Evolutionary conservation across 2,113 vertebrate genomes (phyloP).

Genomic region (Perognathus longimembris): DNA sequence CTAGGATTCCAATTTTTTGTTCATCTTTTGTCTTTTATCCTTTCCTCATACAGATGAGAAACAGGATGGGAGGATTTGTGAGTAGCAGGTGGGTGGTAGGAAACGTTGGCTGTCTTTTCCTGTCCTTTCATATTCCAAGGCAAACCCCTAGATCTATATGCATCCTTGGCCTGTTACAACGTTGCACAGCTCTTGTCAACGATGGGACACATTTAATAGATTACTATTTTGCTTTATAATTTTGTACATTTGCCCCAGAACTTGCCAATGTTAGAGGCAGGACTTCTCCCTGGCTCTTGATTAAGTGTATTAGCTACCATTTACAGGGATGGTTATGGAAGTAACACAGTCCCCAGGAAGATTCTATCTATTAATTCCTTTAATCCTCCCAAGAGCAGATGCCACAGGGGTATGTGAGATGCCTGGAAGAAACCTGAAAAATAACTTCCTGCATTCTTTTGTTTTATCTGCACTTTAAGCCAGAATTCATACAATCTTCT

Average conservation of each 20-base stretch:
- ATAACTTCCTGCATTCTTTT: background rate
- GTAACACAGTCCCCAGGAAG: background rate
- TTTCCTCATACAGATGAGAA: background rate
- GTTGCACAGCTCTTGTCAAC: background rate
- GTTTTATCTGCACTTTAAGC: background rate
- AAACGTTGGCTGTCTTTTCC: background rate
- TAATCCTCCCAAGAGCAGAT: background rate
- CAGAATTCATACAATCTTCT: background rate
- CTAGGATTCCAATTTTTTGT: background rate
- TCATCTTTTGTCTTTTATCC: no score
- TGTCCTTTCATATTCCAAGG: background rate
- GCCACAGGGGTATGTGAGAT: background rate
- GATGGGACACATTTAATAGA: background rate
- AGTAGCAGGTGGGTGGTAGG: background rate
- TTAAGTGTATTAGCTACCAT: background rate
- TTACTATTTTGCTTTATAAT: background rate
- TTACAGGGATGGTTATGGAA: background rate
- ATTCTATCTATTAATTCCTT: background rate
- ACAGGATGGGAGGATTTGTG: background rate
- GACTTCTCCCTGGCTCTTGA: background rate
- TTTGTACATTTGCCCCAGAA: background rate
- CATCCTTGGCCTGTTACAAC: background rate
- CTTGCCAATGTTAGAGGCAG: background rate
- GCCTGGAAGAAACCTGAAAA: background rate
- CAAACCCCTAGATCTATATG: background rate